A percentile compares a stretch with the other conserved stretches of the same genome.
Evolutionary conservation across 2,888 invertebrate species (phyloP).

Genomic region (Microctonus hyperodae): DNA sequence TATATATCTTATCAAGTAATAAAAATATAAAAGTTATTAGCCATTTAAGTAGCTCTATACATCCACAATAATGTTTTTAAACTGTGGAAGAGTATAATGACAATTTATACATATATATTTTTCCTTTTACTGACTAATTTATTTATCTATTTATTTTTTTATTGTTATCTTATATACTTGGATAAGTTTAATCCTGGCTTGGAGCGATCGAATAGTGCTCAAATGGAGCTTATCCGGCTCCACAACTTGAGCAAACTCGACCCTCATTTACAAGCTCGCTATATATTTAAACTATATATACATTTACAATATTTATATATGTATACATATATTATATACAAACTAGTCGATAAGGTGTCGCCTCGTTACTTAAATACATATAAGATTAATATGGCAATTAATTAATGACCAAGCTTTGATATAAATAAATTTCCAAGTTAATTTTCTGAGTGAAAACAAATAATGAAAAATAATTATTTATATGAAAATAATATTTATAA

Average conservation of each 20-base stretch:
- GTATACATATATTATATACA: neutral
- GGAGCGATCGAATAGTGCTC: constrained; percentile 4
- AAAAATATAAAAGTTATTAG: too few species aligned
- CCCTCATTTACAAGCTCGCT: constrained; percentile 11
- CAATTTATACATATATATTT: too few species aligned
- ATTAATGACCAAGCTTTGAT: neutral
- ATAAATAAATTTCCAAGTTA: neutral
- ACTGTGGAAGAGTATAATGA: neutral
- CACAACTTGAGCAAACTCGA: constrained; percentile 14
- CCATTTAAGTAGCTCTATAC: too few species aligned
- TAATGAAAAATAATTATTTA: too few species aligned
- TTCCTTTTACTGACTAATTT: neutral
- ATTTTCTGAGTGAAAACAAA: neutral
- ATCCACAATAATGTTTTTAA: too few species aligned
- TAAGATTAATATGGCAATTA: constrained; percentile 20
- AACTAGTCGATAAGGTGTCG: constrained; percentile 7
- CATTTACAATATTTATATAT: neutral
- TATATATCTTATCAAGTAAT: too few species aligned
- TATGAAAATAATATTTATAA: too few species aligned
- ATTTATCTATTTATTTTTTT: neutral
- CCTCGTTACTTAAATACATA: constrained; percentile 10
- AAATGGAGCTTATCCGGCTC: constrained; percentile 9
- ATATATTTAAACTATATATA: neutral
- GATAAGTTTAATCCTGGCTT: constrained; percentile 4
- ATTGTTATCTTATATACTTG: constrained; percentile 1